Percentiles rank a stretch among this genome's conserved stretches.
Evolutionary conservation across 2,888 invertebrate species (phyloP).

Genomic region (Amaurobius ferox): DNA sequence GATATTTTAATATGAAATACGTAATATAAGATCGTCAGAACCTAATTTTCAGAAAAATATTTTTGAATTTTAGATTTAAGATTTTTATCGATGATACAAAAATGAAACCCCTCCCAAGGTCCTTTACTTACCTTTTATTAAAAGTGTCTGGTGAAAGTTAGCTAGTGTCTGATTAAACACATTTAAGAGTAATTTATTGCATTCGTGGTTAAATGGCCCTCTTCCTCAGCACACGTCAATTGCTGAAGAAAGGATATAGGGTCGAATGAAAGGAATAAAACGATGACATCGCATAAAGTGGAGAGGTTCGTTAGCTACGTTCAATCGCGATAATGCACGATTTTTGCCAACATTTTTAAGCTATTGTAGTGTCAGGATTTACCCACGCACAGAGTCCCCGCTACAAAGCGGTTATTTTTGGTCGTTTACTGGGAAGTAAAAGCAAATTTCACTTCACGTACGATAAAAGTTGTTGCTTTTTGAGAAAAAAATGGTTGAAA

Average conservation of each 20-base stretch:
- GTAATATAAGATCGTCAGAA: too few species aligned
- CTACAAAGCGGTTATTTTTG: background rate
- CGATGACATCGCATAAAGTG: slow-evolving; percentile 17
- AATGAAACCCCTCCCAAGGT: background rate
- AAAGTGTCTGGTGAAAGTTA: background rate
- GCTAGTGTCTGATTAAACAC: slow-evolving; percentile 6
- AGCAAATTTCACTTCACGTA: too few species aligned
- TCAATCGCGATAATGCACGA: slow-evolving; percentile 58
- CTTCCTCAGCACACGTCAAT: background rate
- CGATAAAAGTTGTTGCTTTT: too few species aligned
- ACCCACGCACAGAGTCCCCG: background rate
- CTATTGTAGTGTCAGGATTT: slow-evolving; percentile 22
- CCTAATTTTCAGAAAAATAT: background rate
- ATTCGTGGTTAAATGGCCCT: background rate
- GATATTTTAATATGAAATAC: too few species aligned
- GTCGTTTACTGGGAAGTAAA: background rate
- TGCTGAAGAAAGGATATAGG: background rate
- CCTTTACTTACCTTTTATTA: background rate
- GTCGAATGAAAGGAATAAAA: slow-evolving; percentile 17
- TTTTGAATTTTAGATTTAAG: background rate
- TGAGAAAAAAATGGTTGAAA: too few species aligned
- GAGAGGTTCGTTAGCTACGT: slow-evolving; percentile 27
- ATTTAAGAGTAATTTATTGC: slow-evolving; percentile 5
- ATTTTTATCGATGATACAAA: background rate
- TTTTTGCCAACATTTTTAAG: slow-evolving; percentile 24